Percentiles rank a stretch among this genome's conserved stretches.
phyloP scores from a whole-genome alignment of 2,113 vertebrate genomes.

The Acinonyx jubatus region DNA sequence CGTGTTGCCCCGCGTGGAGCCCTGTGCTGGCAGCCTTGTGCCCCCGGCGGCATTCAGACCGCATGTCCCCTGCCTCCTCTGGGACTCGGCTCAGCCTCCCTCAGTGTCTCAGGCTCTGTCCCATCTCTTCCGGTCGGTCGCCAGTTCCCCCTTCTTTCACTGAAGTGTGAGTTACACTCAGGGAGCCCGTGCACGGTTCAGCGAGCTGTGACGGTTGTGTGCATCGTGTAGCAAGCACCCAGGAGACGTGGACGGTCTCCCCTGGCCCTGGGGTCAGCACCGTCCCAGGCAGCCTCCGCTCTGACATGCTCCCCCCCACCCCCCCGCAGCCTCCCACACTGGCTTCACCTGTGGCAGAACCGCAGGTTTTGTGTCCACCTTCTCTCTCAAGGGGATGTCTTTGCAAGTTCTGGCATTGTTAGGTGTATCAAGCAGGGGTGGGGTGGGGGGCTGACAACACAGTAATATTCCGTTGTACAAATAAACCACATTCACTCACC shows the following conservation, averaged over 20 bases:
- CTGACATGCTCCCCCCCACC: fast-evolving
- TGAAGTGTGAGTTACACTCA: fast-evolving
- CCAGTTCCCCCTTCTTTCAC: background rate
- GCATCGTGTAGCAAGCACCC: background rate
- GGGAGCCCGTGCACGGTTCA: fast-evolving
- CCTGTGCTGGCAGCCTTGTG: background rate
- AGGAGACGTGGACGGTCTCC: background rate
- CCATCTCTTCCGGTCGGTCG: no score
- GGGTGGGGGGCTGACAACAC: fast-evolving
- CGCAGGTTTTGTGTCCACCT: background rate
- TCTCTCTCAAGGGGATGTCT: fast-evolving
- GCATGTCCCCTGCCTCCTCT: fast-evolving
- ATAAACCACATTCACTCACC: no score
- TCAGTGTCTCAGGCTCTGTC: background rate
- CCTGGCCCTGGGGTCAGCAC: background rate
- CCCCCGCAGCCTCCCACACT: fast-evolving
- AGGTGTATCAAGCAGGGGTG: fast-evolving
- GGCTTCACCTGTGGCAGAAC: background rate
- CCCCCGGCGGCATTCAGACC: fast-evolving
- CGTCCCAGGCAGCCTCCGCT: background rate
- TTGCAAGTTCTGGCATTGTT: fast-evolving
- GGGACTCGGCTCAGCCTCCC: fast-evolving
- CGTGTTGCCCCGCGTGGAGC: background rate
- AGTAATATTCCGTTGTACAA: fast-evolving
- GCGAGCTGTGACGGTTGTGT: fast-evolving